Conservation (phyloP, 2,888 invertebrate species). For the Boloria selene region DNA sequence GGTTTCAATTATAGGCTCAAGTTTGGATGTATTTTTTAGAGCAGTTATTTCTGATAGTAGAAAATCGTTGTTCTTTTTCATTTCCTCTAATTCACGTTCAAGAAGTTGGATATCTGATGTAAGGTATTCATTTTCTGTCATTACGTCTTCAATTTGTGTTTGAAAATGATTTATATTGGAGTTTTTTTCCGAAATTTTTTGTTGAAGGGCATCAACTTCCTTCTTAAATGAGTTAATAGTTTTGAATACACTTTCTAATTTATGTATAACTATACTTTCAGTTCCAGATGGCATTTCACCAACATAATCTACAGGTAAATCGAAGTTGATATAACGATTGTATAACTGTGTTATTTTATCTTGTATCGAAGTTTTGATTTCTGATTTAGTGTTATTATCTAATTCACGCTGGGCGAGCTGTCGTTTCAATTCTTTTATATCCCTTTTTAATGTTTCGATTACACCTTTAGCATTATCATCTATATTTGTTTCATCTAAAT, state of each 20-base stretch:
- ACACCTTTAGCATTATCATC: slow-evolving; percentile 78
- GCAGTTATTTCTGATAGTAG: slow-evolving; percentile 85
- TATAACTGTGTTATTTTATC: slow-evolving; percentile 72
- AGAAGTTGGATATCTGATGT: slow-evolving; percentile 74
- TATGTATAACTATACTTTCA: slow-evolving; percentile 65
- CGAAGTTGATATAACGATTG: slow-evolving; percentile 76
- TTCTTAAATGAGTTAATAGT: slow-evolving; percentile 81
- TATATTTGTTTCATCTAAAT: slow-evolving; percentile 72
- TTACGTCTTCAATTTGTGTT: slow-evolving; percentile 81
- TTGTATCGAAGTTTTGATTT: slow-evolving; percentile 59
- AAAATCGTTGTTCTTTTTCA: slow-evolving; percentile 87
- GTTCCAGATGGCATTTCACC: slow-evolving; percentile 71
- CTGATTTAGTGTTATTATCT: slow-evolving; percentile 47
- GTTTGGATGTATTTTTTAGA: slow-evolving; percentile 84
- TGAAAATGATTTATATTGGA: slow-evolving; percentile 77
- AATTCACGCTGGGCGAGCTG: slow-evolving; percentile 60
- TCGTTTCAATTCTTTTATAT: slow-evolving; percentile 69
- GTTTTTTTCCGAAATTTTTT: slow-evolving; percentile 81
- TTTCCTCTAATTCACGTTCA: slow-evolving; percentile 84
- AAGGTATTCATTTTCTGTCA: slow-evolving; percentile 75
- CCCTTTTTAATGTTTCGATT: slow-evolving; percentile 75
- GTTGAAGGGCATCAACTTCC: slow-evolving; percentile 82
- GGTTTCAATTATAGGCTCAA: slow-evolving; percentile 87
- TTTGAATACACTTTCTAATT: slow-evolving; percentile 81
- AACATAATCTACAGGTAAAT: slow-evolving; percentile 72